Evolutionary conservation across 2,797 vertebrate species (phyloP).

Genomic region (Sebastes hubbsi): DNA sequence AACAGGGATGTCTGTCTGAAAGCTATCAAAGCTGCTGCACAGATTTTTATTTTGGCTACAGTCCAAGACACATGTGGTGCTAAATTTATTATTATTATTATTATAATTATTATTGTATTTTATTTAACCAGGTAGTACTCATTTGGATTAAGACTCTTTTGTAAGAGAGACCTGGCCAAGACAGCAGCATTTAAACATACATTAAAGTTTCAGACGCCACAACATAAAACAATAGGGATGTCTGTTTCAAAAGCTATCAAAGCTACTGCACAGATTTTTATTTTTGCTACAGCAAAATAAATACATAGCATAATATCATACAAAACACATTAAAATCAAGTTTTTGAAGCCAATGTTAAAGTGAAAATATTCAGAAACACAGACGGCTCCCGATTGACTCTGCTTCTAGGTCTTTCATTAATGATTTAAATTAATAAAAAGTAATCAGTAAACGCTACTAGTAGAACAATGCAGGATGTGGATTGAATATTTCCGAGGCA

Average conservation of each 20-base stretch:
- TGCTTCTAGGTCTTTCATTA: no score
- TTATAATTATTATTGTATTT: no score
- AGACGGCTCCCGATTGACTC: no score
- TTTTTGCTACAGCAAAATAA: conserved; percentile 29
- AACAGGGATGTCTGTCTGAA: not conserved
- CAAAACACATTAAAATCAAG: no score
- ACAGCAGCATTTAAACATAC: no score
- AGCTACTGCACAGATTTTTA: not conserved
- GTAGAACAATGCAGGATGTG: conserved; percentile 37
- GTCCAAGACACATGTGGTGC: conserved; percentile 52
- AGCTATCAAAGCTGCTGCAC: not conserved
- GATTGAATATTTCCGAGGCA: conserved; percentile 7
- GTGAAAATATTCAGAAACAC: no score
- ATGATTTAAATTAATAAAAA: accelerated
- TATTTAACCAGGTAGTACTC: no score
- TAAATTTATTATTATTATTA: not conserved
- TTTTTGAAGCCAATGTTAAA: no score
- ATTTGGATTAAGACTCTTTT: no score
- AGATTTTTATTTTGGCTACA: conserved; percentile 42
- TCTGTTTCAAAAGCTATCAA: not conserved
- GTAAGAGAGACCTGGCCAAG: no score
- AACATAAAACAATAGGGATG: not conserved
- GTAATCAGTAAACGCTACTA: conserved; percentile 5
- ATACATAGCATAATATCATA: no score
- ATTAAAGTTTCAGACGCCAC: no score